phyloP scores from a whole-genome alignment of 2,888 invertebrate genomes.

The Hirtodrosophila cameraria region DNA sequence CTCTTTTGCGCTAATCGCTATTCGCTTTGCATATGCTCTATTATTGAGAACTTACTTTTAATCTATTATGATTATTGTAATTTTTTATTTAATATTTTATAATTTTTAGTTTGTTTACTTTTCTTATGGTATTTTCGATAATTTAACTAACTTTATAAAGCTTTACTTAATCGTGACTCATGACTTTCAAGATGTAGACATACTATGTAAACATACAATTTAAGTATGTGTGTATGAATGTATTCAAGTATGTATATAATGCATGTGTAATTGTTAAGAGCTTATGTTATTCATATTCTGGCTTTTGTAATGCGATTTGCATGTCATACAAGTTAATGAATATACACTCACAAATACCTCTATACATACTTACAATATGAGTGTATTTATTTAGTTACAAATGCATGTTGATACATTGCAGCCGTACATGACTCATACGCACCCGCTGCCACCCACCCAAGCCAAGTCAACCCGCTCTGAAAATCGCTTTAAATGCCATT shows the following conservation, averaged over 20 bases:
- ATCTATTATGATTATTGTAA: too few relatives aligned
- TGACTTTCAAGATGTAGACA: conserved; percentile 1
- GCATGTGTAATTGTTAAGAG: conserved; percentile 3
- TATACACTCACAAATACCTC: not conserved
- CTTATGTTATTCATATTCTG: not conserved
- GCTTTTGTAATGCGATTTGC: conserved; percentile 16
- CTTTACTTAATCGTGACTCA: conserved; percentile 22
- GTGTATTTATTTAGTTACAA: conserved; percentile 25
- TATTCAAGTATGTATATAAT: not conserved
- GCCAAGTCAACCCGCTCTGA: not conserved
- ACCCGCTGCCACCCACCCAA: not conserved
- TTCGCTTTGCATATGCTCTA: not conserved
- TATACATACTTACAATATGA: not conserved
- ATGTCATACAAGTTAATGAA: conserved; percentile 14
- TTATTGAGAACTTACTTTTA: too few relatives aligned
- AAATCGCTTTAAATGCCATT: conserved; percentile 34
- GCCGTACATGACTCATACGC: conserved; percentile 31
- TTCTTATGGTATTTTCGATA: too few relatives aligned
- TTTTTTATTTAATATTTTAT: too few relatives aligned
- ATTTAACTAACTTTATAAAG: not conserved
- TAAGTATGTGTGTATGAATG: not conserved
- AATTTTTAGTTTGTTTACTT: too few relatives aligned
- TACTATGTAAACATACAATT: not conserved
- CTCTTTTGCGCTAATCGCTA: not conserved
- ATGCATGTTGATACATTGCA: conserved; percentile 17